Evolutionary conservation across 2,113 vertebrate genomes (phyloP), one percentile per base, ranked within the genome.

Genomic region (Tragelaphus scriptus): DNA sequence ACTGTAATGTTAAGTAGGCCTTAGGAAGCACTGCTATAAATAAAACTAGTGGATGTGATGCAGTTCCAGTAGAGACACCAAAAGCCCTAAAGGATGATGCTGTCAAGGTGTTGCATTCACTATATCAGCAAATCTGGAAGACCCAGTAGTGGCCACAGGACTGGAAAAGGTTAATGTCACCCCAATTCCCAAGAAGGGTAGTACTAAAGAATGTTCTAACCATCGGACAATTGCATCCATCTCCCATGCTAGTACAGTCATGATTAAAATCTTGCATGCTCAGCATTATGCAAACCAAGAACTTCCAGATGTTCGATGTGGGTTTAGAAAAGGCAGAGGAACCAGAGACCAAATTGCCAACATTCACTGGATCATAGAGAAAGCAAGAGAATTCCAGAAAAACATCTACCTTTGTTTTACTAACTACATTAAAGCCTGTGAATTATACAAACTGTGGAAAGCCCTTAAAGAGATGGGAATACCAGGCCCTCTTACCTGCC

Each of bases 61-160:
- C n/a, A 6, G 6, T 40, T 40, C 19, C 10, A 23, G 68, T 1
- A 3, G 19, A 71, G 68, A 21, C 2, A 23, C 19, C 0, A 0
- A 13, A 71, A 40, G n/a, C 68, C n/a, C 68, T 68, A n/a, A 17
- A 17, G 63, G 16, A 17, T 19, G 32, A 9, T 2, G 63, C 63
- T 3, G 12, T 36, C 19, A 2, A 12, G 68, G n/a, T 12, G 19
- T 6, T 12, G 19, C n/a, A 12, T 0, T 40, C 68, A 71, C n/a
- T 6, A 21, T 23, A 19, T 71, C 68, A 71, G n/a, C 68, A 71
- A 71, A 12, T 12, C n/a, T 12, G 19, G n/a, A 36, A 36, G 65
- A 6, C 17, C 65, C n/a, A 21, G 9, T 2, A 36, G 19, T 12
- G 17, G 68, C 68, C 19, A 71, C 19, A 40, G n/a, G n/a, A 40